Evolutionary conservation across 2,797 vertebrate species (phyloP).

Genomic region (Micrastur ruficollis): DNA sequence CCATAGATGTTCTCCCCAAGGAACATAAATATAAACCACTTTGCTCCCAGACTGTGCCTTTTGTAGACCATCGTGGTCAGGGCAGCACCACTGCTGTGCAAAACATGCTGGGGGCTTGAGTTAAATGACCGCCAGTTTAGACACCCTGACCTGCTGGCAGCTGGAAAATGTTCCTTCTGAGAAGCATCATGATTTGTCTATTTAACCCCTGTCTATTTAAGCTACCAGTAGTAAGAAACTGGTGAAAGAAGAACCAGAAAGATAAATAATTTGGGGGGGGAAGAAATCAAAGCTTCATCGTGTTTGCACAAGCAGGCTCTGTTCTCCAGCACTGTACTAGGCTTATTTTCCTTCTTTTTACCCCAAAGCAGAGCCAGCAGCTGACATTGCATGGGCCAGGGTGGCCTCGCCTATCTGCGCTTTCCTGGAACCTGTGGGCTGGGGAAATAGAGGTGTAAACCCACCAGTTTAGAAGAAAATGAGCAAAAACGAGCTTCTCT

Average conservation of each 20-base stretch:
- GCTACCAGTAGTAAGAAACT: neutral
- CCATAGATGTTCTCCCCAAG: accelerated
- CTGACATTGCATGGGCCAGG: accelerated
- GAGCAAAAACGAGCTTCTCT: neutral
- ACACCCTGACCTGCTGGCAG: neutral
- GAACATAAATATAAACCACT: neutral
- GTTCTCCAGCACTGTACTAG: neutral
- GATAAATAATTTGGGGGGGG: neutral
- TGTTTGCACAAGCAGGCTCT: neutral
- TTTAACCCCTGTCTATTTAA: neutral
- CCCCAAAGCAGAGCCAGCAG: neutral
- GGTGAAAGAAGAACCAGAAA: neutral
- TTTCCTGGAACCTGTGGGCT: neutral
- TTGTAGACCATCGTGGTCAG: neutral
- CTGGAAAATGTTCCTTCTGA: neutral
- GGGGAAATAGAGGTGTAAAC: neutral
- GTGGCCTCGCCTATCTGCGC: accelerated
- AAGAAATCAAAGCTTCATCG: accelerated
- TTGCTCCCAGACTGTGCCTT: neutral
- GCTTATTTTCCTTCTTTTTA: neutral
- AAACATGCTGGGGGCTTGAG: accelerated
- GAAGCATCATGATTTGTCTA: neutral
- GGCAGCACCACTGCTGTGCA: neutral
- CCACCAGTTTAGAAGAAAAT: accelerated
- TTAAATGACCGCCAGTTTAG: neutral